phyloP scores from a whole-genome alignment of 2,113 vertebrate genomes.

The Carollia perspicillata region DNA sequence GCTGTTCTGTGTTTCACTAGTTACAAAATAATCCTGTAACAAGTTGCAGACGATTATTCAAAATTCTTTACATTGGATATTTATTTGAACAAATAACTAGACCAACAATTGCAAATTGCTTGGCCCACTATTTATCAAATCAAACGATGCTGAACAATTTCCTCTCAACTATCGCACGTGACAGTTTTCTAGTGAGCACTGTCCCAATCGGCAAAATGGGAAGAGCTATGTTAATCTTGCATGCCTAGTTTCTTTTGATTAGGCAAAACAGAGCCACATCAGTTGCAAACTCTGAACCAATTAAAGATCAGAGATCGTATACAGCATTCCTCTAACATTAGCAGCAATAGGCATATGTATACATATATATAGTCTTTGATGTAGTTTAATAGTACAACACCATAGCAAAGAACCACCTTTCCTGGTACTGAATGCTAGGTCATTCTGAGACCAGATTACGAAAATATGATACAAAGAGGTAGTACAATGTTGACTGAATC shows the following conservation, averaged over 20 bases:
- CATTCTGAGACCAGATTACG: constrained; percentile 1
- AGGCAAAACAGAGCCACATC: neutral
- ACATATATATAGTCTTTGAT: neutral
- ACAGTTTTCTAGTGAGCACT: neutral
- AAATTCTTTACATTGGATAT: neutral
- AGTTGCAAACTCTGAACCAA: neutral
- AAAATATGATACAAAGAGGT: constrained; percentile 2
- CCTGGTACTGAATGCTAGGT: neutral
- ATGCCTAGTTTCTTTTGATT: neutral
- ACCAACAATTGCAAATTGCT: neutral
- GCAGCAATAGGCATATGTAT: neutral
- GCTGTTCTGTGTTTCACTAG: neutral
- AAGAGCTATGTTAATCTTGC: neutral
- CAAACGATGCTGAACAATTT: neutral
- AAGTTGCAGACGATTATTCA: neutral
- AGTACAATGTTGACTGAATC: neutral
- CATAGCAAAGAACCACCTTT: neutral
- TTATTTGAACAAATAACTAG: neutral
- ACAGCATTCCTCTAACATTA: neutral
- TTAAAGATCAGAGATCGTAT: neutral
- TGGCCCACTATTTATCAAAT: neutral
- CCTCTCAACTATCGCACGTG: neutral
- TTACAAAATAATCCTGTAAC: neutral
- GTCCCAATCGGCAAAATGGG: neutral
- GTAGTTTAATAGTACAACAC: neutral